Percentiles rank a stretch among this genome's conserved stretches.
Conservation (phyloP, 2,797 vertebrate genomes). For the Cercopithecus hamlyni region DNA sequence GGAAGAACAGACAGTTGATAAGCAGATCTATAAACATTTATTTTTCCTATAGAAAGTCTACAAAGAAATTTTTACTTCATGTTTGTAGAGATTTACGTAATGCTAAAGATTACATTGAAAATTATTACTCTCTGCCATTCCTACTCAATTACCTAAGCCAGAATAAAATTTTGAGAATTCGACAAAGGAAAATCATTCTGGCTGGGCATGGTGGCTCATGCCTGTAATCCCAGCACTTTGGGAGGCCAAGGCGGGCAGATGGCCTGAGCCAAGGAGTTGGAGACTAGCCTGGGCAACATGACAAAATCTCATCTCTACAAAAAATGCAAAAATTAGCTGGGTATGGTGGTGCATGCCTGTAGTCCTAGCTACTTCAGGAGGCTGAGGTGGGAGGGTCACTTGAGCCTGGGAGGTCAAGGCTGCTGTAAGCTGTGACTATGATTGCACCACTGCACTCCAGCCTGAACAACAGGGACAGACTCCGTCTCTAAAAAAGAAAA, state of each 20-base stretch:
- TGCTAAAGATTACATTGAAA: conserved; percentile 39
- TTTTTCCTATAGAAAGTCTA: conserved; percentile 73
- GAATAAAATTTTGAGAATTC: conserved; percentile 24
- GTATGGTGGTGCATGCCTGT: background rate
- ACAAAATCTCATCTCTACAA: background rate
- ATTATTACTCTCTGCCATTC: background rate
- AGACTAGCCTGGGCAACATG: background rate
- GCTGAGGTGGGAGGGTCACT: background rate
- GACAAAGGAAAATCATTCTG: background rate
- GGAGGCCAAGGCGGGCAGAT: too few species aligned
- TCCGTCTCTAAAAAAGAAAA: background rate
- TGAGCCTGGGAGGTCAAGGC: background rate
- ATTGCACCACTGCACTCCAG: background rate
- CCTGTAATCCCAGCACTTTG: background rate
- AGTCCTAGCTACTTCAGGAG: background rate
- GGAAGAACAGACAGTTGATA: conserved; percentile 81
- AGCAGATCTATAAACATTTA: conserved; percentile 76
- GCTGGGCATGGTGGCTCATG: background rate
- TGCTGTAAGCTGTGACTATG: background rate
- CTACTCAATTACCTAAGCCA: background rate
- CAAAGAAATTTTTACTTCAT: conserved; percentile 73
- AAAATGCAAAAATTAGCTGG: background rate
- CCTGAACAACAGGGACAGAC: background rate
- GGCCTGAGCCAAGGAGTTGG: background rate
- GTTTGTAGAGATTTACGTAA: conserved; percentile 30